Base-by-base conservation (phyloP, 2,797 vertebrate genomes). In the Dryobates pubescens region DNA sequence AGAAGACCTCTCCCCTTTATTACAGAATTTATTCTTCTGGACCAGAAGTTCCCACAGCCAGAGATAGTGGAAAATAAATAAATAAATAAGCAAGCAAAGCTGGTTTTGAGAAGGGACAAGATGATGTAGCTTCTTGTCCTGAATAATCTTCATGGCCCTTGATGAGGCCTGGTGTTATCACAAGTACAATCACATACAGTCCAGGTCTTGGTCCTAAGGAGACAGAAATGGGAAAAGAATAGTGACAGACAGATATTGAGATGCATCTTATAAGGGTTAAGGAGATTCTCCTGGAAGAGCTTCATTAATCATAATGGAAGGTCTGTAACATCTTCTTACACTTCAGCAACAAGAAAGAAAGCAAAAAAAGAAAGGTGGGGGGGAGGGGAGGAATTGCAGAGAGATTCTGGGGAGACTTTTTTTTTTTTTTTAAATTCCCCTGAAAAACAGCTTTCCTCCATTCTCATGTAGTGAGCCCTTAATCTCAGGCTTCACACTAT, bases 31-130 rank as follows among this genome's bases (percentile, higher is more conserved):
- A 62, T 47, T 88, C 84, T 23, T 32, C 53, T 30, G 29, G 62
- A 78, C 68, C 68, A 49, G 45, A 86, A 91, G 90, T 62, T 96
- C 71, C 74, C 89, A 89, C 79, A 92, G 83, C 13, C 69, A 96
- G 22, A 96, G 86, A 82, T 14, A 94, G 76, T 45, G 75, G 96
- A 96, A 94, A 93, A 95, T 63, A 72, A 96, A 94, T 80, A 95
- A 94, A 93, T 89, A 91, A 92, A 93, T 49, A 95, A 38, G 38
- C 38, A 38, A 88, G 65, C 79, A 95, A 93, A 91, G 77, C 71
- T 83, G 77, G 30, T 70, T 94, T 81, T 96, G 82, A 94, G 77
- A 92, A 95, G 69, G 80, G 80, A 94, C 87, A 93, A 95, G 88
- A 76, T 86, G 82, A 95, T 86, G 80, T 41, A 93, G 94, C 88